A percentile compares a stretch with the other conserved stretches of the same genome.
These are phyloP conservation scores for Pteruthius melanotis DNA, from an alignment of 2,113 vertebrate genomes.

Conservation along the genomic window DNA sequence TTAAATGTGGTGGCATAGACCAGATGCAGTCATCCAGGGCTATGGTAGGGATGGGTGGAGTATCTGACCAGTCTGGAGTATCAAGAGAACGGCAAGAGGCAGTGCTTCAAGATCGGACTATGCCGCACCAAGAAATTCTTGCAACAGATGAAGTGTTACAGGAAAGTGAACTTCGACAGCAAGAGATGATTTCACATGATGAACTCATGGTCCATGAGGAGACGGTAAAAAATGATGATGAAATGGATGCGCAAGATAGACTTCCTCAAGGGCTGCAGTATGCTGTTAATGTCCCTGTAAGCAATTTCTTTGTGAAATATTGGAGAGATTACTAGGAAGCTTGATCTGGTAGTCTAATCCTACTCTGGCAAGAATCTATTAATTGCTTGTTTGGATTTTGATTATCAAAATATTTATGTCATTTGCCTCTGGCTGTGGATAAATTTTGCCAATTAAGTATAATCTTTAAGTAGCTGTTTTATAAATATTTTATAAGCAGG, in stretches of 20 bases:
- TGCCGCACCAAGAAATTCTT: constrained; percentile 89
- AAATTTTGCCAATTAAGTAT: constrained; percentile 56
- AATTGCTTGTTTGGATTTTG: constrained; percentile 57
- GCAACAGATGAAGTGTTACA: constrained; percentile 86
- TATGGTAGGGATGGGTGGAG: constrained; percentile 80
- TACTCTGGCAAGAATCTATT: constrained; percentile 61
- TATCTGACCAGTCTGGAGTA: constrained; percentile 75
- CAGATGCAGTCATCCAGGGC: constrained; percentile 82
- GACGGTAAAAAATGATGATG: constrained; percentile 89
- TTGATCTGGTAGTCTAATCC: constrained; percentile 37
- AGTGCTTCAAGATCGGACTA: constrained; percentile 85
- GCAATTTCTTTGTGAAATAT: constrained; percentile 70
- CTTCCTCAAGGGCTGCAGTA: constrained; percentile 91
- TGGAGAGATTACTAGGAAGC: constrained; percentile 36
- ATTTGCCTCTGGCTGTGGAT: constrained; percentile 36
- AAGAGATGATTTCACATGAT: constrained; percentile 93
- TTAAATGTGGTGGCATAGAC: constrained; percentile 90
- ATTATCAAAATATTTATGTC: constrained; percentile 57
- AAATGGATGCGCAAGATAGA: constrained; percentile 84
- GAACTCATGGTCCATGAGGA: constrained; percentile 98
- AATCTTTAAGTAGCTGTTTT: constrained; percentile 47
- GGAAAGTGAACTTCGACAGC: constrained; percentile 84
- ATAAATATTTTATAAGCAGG: constrained; percentile 56
- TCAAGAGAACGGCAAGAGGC: constrained; percentile 79
- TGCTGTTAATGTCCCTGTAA: constrained; percentile 91